These are phyloP conservation scores for Dasyprocta punctata DNA, from an alignment of 2,113 vertebrate genomes.

Conservation along the genomic window DNA sequence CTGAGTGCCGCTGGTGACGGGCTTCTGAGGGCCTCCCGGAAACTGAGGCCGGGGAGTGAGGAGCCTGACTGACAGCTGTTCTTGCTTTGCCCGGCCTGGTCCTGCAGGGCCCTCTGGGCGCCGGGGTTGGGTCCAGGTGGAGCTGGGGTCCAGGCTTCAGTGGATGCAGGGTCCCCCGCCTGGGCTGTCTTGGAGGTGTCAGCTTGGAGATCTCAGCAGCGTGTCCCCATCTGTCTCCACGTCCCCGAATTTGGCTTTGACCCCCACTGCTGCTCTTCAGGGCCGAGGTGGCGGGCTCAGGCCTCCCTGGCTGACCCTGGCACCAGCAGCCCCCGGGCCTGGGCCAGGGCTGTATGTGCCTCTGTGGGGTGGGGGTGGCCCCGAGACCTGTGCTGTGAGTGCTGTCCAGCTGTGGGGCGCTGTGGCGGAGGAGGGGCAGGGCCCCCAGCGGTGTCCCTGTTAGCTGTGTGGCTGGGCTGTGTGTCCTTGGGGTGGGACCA, in stretches of 20 bases:
- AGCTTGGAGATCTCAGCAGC: neutral
- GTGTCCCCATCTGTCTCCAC: neutral
- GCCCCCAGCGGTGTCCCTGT: neutral
- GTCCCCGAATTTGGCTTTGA: neutral
- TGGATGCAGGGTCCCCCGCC: neutral
- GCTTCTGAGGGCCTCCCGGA: neutral
- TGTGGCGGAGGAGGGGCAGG: neutral
- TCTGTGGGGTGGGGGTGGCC: neutral
- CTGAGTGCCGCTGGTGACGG: neutral
- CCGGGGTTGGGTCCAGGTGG: neutral
- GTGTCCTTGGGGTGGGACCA: neutral
- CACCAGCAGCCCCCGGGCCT: neutral
- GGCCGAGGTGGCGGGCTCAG: neutral
- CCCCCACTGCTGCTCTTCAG: accelerated
- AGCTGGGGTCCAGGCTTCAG: neutral
- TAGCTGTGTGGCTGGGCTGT: neutral
- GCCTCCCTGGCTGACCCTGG: neutral
- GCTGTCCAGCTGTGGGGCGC: neutral
- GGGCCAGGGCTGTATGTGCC: neutral
- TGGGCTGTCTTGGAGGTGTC: neutral
- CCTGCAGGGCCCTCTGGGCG: accelerated
- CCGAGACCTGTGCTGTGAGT: neutral
- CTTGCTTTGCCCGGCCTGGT: neutral
- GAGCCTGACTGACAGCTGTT: neutral
- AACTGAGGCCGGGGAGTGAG: neutral